Evolutionary conservation across 2,113 vertebrate genomes (phyloP).

Genomic region (Taxidea taxus): DNA sequence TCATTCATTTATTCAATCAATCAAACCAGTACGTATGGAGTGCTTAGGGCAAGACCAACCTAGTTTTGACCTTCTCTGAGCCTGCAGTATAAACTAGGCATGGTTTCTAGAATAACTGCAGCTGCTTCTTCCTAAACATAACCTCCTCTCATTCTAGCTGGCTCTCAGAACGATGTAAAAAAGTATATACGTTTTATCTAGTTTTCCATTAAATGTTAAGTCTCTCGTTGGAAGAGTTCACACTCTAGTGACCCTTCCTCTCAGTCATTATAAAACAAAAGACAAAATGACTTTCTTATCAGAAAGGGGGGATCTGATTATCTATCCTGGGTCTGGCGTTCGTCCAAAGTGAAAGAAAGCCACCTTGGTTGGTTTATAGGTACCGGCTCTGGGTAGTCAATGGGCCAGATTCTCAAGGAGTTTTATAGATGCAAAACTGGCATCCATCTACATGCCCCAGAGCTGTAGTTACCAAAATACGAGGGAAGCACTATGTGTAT

Average conservation of each 20-base stretch:
- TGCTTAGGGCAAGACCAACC: neutral
- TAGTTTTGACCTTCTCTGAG: neutral
- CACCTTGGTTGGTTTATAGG: neutral
- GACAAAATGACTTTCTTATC: neutral
- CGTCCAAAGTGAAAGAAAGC: rapidly evolving
- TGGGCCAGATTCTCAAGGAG: neutral
- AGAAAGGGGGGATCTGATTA: neutral
- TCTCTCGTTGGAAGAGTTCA: neutral
- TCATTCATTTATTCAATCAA: neutral
- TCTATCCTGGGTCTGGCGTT: neutral
- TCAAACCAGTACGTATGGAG: neutral
- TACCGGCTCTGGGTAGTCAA: too few relatives aligned
- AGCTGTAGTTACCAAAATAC: conserved; percentile 22
- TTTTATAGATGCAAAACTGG: neutral
- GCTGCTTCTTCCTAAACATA: neutral
- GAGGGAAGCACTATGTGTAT: neutral
- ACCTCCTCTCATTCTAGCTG: neutral
- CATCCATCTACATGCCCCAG: neutral
- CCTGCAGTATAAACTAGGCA: neutral
- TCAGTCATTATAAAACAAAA: neutral
- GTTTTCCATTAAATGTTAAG: neutral
- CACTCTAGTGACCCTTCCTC: neutral
- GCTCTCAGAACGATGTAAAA: neutral
- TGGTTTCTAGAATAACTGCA: neutral
- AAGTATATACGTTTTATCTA: neutral